Evolutionary conservation across 1,140 invertebrate genomes (phyloP).

Genomic region (Brachionus rotundiformis): DNA sequence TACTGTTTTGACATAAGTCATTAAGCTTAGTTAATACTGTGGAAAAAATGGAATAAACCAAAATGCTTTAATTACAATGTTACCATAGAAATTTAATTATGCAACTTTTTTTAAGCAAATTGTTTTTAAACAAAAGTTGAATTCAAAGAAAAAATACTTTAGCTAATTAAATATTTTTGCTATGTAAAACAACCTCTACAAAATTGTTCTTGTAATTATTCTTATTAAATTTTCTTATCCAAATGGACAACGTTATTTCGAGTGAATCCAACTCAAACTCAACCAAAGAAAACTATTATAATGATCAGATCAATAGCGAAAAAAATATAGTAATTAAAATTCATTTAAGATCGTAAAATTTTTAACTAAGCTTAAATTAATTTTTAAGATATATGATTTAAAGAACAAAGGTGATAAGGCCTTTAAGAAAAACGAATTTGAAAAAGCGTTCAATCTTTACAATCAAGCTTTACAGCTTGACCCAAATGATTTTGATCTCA

Average conservation of each 20-base stretch:
- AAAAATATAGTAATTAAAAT: background rate
- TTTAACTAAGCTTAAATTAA: no score
- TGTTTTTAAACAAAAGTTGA: constrained; percentile 10
- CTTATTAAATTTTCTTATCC: background rate
- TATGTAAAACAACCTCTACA: background rate
- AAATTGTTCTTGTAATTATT: background rate
- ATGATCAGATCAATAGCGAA: background rate
- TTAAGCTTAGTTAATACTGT: background rate
- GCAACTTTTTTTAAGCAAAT: background rate
- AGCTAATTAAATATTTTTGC: background rate
- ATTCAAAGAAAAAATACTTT: background rate
- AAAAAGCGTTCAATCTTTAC: constrained; percentile 23
- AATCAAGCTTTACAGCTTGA: constrained; percentile 26
- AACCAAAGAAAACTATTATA: constrained; percentile 6
- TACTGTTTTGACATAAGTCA: background rate
- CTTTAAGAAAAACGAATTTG: constrained; percentile 3
- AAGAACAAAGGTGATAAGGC: background rate
- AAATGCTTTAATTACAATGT: background rate
- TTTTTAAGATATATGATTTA: background rate
- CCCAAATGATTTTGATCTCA: constrained; percentile 34
- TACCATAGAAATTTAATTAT: background rate
- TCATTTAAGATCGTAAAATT: no score
- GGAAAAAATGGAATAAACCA: background rate
- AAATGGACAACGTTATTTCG: background rate
- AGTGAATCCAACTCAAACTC: constrained; percentile 1